A percentile compares a stretch with the other conserved stretches of the same genome.
Conservation (phyloP, 2,888 invertebrate species). For the Diploptera punctata region DNA sequence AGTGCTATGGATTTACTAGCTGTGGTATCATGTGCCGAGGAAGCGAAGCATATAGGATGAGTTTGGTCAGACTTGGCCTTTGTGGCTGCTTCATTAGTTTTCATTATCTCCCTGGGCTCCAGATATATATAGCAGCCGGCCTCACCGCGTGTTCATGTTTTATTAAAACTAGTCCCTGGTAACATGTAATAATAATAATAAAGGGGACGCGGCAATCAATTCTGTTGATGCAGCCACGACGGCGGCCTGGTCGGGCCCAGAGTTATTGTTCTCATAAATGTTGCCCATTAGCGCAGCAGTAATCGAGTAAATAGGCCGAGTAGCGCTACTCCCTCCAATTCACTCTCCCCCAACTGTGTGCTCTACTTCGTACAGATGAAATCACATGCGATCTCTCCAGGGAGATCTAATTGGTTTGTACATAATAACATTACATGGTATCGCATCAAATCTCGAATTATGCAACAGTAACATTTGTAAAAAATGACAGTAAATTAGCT, state of each 20-base stretch:
- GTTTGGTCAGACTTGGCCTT: slow-evolving; percentile 3
- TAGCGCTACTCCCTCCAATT: neutral
- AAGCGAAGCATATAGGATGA: neutral
- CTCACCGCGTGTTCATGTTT: slow-evolving; percentile 15
- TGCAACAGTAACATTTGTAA: no score
- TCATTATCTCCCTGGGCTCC: slow-evolving; percentile 31
- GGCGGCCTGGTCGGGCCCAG: slow-evolving; percentile 15
- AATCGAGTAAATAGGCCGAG: slow-evolving; percentile 27
- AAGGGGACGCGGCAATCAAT: slow-evolving; percentile 26
- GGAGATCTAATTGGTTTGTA: slow-evolving; percentile 5
- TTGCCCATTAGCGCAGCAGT: slow-evolving; percentile 28
- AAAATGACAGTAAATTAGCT: no score
- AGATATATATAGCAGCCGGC: neutral
- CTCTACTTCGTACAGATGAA: slow-evolving; percentile 2
- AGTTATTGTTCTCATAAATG: slow-evolving; percentile 34
- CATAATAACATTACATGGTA: no score
- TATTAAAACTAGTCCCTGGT: slow-evolving; percentile 25
- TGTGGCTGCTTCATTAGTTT: slow-evolving; percentile 37
- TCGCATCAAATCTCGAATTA: no score
- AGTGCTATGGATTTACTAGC: no score
- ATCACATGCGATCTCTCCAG: neutral
- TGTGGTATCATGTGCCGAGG: no score
- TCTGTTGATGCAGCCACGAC: slow-evolving; percentile 10
- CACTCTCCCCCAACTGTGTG: neutral
- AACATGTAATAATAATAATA: slow-evolving; percentile 31